Evolutionary conservation across 2,113 vertebrate species (phyloP).

Genomic region (Pollimyrus isidori): DNA sequence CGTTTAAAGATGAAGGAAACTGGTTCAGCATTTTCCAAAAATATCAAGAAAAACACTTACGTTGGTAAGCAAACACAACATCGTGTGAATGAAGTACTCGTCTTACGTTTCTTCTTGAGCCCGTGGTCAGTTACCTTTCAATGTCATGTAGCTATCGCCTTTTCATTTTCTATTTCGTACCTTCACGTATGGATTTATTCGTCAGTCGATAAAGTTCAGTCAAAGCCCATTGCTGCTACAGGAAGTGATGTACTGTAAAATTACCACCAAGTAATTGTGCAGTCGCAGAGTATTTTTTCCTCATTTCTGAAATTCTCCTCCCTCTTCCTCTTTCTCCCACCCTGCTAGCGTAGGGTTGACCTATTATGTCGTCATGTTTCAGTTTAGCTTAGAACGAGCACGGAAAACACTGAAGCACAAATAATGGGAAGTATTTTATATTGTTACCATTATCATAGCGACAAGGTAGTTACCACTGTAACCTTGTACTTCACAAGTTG

Average conservation of each 20-base stretch:
- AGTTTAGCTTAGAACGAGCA: not conserved
- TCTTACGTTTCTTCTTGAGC: not conserved
- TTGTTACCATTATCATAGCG: not conserved
- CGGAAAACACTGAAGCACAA: not conserved
- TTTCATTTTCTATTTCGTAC: not conserved
- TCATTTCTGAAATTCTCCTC: not conserved
- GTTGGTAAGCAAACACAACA: not conserved
- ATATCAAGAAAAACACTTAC: not conserved
- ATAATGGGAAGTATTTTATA: not conserved
- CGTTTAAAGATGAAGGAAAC: not conserved
- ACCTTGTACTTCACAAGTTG: not conserved
- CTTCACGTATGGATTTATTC: not conserved
- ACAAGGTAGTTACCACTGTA: not conserved
- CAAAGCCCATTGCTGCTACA: not conserved
- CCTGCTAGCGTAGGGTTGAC: not conserved
- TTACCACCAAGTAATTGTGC: not conserved
- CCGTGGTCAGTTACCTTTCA: not conserved
- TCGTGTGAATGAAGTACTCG: not conserved
- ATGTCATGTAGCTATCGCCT: not conserved
- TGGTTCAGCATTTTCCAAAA: not conserved
- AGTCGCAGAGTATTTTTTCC: not conserved
- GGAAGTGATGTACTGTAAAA: slow-evolving; percentile 16
- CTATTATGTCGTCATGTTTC: not conserved
- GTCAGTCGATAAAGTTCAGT: not conserved
- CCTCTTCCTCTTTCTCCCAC: not conserved